Conservation (phyloP, 2,797 vertebrate species). For the Siniperca scherzeri region DNA sequence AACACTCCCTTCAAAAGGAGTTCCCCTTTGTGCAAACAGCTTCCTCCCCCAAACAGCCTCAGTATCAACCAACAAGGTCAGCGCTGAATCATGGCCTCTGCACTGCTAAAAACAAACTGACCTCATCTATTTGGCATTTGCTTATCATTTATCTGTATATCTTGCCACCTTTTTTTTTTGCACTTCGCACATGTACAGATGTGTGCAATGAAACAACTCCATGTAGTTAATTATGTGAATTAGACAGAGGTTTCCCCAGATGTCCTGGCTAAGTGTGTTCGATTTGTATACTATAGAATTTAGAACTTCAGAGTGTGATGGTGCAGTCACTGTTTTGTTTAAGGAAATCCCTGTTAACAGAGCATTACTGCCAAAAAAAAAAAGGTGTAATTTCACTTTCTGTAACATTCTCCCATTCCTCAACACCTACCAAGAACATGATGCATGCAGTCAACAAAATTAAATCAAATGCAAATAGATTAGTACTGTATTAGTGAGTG, state of each 20-base stretch:
- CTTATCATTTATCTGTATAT: neutral
- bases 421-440: neutral
- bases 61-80: conserved; percentile 3
- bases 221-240: neutral
- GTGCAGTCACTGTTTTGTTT: neutral
- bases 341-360: neutral
- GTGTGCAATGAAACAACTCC: neutral
- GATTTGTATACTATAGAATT: neutral
- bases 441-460: neutral
- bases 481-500: neutral
- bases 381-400: neutral
- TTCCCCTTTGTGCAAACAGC: conserved; percentile 5
- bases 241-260: neutral
- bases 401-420: neutral
- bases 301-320: neutral
- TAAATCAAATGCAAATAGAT: neutral
- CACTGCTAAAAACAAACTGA: neutral
- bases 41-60: conserved; percentile 4
- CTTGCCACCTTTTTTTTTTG: neutral
- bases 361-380: neutral
- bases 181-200: neutral
- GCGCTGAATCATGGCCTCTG: neutral
- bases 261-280: neutral
- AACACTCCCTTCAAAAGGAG: neutral
- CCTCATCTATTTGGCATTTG: neutral